Evolutionary conservation across 2,113 vertebrate genomes (phyloP).

Genomic region (Burhinus bistriatus): DNA sequence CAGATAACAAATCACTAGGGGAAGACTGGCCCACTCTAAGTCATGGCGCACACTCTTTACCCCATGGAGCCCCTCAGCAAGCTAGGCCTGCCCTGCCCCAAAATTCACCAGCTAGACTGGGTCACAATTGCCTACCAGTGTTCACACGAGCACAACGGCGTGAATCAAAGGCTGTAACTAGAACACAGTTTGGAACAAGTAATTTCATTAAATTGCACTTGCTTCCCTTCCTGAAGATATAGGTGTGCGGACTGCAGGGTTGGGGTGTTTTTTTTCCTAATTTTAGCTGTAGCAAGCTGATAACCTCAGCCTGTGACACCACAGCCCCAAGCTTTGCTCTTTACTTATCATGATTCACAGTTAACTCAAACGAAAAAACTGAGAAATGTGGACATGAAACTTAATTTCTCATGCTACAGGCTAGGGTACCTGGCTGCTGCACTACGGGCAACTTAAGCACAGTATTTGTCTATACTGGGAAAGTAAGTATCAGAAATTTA

Average conservation of each 20-base stretch:
- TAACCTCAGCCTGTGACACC: conserved; percentile 16
- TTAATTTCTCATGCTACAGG: neutral
- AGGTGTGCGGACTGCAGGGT: neutral
- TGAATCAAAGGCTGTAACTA: neutral
- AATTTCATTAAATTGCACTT: neutral
- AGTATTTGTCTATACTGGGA: neutral
- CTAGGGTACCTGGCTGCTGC: neutral
- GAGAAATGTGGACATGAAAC: neutral
- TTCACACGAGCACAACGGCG: neutral
- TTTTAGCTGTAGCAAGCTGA: neutral
- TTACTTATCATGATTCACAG: conserved; percentile 18
- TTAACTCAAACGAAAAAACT: neutral
- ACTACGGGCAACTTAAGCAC: neutral
- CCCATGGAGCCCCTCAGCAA: neutral
- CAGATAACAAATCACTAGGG: neutral
- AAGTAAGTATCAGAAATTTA: neutral
- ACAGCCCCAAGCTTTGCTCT: conserved; percentile 12
- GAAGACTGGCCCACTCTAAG: neutral
- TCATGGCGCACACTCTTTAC: neutral
- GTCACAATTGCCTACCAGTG: neutral
- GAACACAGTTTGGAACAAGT: neutral
- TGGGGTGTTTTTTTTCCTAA: neutral
- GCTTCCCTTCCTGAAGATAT: neutral
- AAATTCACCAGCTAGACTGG: neutral
- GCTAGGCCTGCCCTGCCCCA: neutral